Evolutionary conservation across 2,888 invertebrate genomes (phyloP), one percentile per base, ranked within the genome.

Genomic region (Acrobeloides nanus): DNA sequence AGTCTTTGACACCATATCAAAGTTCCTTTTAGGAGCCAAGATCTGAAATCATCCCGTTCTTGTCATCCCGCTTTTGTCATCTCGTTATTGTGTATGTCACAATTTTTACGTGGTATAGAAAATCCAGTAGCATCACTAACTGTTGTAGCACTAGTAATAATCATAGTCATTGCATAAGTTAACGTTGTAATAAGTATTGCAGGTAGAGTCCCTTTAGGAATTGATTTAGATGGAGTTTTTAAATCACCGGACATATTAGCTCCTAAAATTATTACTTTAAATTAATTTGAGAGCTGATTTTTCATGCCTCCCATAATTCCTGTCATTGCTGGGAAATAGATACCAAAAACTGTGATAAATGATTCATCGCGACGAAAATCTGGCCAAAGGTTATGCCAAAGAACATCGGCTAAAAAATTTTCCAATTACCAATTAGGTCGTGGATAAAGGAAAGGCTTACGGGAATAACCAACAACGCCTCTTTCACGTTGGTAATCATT

Each of bases 241-340:
- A 58, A 27, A 27, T 49, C 42, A n/a, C n/a, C n/a, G n/a, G n/a
- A n/a, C n/a, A n/a, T n/a, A n/a, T n/a, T n/a, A n/a, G n/a, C n/a
- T n/a, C n/a, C n/a, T n/a, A n/a, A n/a, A n/a, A n/a, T n/a, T n/a
- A n/a, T n/a, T n/a, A n/a, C n/a, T n/a, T n/a, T n/a, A n/a, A n/a
- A n/a, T n/a, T n/a, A n/a, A n/a, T n/a, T n/a, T n/a, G n/a, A n/a
- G n/a, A n/a, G n/a, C n/a, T n/a, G n/a, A n/a, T n/a, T n/a, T n/a
- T n/a, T n/a, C n/a, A n/a, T n/a, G n/a, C n/a, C n/a, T n/a, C n/a
- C n/a, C n/a, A n/a, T n/a, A n/a, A 33, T 49, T 33, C 49, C 62
- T 7, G 93, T 93, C 5, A 90, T 92, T 3, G 93, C 89, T 0
- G 93, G 93, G 70, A 95, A 95, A 78, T 89, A 95, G 48, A 95